These are phyloP conservation scores for Rhodinocichla rosea DNA, from an alignment of 2,113 vertebrate species.

Conservation along the genomic window DNA sequence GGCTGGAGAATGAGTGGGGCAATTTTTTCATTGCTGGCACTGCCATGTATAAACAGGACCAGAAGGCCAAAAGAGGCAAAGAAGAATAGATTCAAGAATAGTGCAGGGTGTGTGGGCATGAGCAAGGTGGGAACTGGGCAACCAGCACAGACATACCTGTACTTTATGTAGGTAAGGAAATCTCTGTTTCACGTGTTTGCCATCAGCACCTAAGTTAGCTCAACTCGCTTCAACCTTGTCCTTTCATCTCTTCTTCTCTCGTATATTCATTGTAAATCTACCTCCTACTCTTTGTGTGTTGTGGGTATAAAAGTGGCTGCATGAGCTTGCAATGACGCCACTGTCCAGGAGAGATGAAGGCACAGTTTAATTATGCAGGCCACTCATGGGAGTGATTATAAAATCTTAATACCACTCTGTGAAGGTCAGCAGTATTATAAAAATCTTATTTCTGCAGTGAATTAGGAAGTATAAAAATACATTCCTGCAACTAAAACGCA, in stretches of 20 bases:
- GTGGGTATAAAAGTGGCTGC: neutral
- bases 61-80: neutral
- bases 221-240: neutral
- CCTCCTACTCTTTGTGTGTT: neutral
- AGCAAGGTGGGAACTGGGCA: neutral
- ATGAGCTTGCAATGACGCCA: neutral
- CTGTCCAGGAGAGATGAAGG: neutral
- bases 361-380: neutral
- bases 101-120: neutral
- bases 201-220: neutral
- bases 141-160: neutral
- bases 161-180: neutral
- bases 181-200: neutral
- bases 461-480: constrained; percentile 21
- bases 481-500: neutral
- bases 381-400: neutral
- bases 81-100: neutral
- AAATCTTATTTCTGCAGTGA: constrained; percentile 34
- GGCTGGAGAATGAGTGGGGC: neutral
- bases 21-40: neutral
- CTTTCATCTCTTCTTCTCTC: neutral
- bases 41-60: rapidly evolving
- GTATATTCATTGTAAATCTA: neutral
- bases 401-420: neutral
- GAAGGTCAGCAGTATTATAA: neutral